Base-by-base conservation (phyloP, 2,888 invertebrate species). In the Parnassius smintheus region DNA sequence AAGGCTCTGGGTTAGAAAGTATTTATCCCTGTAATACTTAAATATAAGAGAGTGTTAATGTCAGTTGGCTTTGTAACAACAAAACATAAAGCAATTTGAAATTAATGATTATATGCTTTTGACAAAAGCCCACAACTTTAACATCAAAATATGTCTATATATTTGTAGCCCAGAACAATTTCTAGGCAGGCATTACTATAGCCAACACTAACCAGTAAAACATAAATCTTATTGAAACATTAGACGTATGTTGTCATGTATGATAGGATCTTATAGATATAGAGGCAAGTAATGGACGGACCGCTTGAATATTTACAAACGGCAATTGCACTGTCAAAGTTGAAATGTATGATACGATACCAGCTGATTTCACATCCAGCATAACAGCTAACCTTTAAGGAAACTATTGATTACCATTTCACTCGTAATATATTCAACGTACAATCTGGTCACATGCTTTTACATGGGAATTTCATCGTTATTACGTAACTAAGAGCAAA, bases 391-490 rank as follows among this genome's bases (percentile, higher is more conserved):
- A 58, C 61, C 35, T 61, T 61, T 76, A 72, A 80, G 86, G 86
- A 78, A 82, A 82, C 80, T 81, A 85, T 82, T 85, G 81, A 88
- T 86, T 88, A 84, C 79, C 82, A 82, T 85, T 86, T 82, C 77
- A 76, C 78, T 72, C 76, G 72, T 75, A 77, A 80, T 77, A 80
- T 80, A 82, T 81, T 78, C 78, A 79, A 75, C 68, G 73, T 66
- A 70, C 69, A 73, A 73, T 71, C 70, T 66, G 68, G 70, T 70
- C 72, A 72, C 77, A 78, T 66, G 67, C 72, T 75, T 76, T 76
- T 75, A 67, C 62, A 59, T 61, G 50, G 61, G 61, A 62, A 61
- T 56, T 68, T 52, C 41, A 42, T 56, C 50, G 62, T 67, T 68
- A 4, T 25, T 25, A 25, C 4, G 25, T 7, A 66, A 65, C 67